Evolutionary conservation across 2,113 vertebrate species (phyloP).

Genomic region (Tapirus terrestris): DNA sequence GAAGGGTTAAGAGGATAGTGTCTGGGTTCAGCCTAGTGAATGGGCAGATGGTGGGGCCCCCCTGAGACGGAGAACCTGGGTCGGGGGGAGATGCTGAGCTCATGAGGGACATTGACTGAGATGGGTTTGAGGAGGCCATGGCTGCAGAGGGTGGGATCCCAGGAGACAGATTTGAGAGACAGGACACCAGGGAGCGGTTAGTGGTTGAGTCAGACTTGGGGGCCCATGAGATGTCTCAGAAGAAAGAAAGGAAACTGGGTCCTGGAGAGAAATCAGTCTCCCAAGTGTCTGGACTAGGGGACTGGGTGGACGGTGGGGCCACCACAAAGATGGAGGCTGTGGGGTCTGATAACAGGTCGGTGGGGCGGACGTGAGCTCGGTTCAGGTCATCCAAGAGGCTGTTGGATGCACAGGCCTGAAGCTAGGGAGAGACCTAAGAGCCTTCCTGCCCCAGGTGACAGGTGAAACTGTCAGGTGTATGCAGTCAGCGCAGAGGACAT

Average conservation of each 20-base stretch:
- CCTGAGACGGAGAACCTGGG: background rate
- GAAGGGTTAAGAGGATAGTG: background rate
- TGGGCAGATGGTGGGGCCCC: background rate
- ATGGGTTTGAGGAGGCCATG: accelerated
- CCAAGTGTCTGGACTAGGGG: background rate
- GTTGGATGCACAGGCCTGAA: background rate
- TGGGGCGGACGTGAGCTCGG: accelerated
- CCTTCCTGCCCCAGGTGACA: too few species aligned
- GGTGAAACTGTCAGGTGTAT: background rate
- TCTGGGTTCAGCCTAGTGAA: background rate
- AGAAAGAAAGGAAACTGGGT: background rate
- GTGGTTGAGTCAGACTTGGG: background rate
- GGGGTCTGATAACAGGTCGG: background rate
- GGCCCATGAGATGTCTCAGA: background rate
- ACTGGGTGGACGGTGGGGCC: accelerated
- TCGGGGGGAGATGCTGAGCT: background rate
- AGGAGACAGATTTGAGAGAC: background rate
- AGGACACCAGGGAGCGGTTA: background rate
- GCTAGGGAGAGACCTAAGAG: background rate
- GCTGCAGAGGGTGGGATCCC: background rate
- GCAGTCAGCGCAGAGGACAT: background rate
- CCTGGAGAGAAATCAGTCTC: background rate
- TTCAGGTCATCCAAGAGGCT: background rate
- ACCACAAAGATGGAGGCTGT: too few species aligned
- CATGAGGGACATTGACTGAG: background rate